These are phyloP conservation scores for Tachycineta bicolor DNA, from an alignment of 2,113 vertebrate species.

Conservation along the genomic window DNA sequence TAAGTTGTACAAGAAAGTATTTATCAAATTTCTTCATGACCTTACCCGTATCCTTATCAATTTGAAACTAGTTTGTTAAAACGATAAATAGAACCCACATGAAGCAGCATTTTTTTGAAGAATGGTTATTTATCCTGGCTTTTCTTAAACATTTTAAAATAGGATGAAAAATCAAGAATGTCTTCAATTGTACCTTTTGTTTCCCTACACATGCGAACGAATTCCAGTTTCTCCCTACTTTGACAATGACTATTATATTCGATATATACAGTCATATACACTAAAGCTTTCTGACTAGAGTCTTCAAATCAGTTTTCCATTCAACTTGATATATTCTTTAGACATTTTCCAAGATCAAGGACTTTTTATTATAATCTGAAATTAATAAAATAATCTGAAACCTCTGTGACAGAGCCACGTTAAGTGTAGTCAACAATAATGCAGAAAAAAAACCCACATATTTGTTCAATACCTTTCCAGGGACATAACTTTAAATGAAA, in stretches of 20 bases:
- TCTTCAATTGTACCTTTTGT: background rate
- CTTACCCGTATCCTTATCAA: background rate
- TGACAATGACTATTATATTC: background rate
- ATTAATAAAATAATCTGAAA: too few relatives aligned
- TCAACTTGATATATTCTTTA: background rate
- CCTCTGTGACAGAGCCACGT: background rate
- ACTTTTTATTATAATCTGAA: background rate
- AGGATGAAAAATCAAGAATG: background rate
- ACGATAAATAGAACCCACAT: background rate
- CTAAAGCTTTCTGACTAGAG: background rate
- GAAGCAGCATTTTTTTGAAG: background rate
- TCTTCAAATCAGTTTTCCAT: background rate
- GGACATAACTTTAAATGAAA: background rate
- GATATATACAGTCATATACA: background rate
- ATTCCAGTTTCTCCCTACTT: background rate
- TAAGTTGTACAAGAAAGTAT: background rate
- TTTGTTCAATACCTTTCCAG: background rate
- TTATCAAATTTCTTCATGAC: background rate
- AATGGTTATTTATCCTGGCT: background rate
- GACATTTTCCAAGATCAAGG: background rate
- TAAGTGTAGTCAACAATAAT: background rate
- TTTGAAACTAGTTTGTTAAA: background rate
- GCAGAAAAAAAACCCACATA: background rate
- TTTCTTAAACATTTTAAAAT: background rate
- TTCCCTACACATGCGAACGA: background rate